phyloP scores from a whole-genome alignment of 2,797 vertebrate species.

The Periparus ater region DNA sequence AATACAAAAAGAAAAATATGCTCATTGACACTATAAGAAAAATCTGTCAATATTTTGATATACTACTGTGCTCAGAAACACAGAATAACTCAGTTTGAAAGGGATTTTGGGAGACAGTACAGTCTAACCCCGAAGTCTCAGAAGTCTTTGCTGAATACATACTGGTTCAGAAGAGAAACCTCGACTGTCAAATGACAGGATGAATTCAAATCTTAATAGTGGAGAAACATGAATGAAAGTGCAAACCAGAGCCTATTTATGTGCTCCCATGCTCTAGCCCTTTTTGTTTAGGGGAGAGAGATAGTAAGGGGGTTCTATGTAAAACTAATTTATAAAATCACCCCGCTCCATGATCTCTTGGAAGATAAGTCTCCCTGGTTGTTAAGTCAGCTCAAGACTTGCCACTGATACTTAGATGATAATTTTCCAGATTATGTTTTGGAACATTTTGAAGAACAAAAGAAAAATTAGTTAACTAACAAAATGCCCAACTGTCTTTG shows the following conservation, averaged over 20 bases:
- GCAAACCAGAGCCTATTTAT: not conserved
- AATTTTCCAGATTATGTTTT: not conserved
- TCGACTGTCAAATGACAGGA: not conserved
- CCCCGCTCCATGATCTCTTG: not conserved
- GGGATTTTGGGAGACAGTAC: not conserved
- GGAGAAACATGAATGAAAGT: not conserved
- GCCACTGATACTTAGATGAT: not conserved
- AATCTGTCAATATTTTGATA: not conserved
- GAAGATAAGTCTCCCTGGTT: not conserved
- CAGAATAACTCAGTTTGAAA: not conserved
- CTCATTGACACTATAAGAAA: not conserved
- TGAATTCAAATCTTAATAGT: not conserved
- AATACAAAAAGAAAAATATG: not conserved
- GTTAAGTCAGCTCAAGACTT: not conserved
- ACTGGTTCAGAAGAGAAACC: not conserved
- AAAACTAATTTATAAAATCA: not conserved
- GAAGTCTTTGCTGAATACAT: not conserved
- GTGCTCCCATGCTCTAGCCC: not conserved
- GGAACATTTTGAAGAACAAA: not conserved
- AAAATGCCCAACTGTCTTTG: rapidly evolving
- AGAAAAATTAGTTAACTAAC: not conserved
- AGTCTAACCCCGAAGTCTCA: not conserved
- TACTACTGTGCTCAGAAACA: not conserved
- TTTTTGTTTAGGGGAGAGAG: not conserved
- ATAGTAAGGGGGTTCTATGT: not conserved